Conservation (phyloP, 2,113 vertebrate genomes). For the Petromus typicus region DNA sequence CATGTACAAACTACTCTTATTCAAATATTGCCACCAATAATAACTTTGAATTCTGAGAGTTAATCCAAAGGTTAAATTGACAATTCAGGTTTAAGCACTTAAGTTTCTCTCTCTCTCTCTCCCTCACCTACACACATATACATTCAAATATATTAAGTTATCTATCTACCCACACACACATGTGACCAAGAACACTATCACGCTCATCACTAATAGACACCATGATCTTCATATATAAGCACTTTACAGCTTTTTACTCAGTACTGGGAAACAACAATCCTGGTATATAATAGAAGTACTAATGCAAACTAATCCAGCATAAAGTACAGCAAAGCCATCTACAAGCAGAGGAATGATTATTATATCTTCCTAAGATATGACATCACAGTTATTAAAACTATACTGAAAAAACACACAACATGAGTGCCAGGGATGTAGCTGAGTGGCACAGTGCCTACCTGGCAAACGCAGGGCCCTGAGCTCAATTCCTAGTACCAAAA, state of each 20-base stretch:
- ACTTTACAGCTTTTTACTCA: not conserved
- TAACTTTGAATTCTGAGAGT: not conserved
- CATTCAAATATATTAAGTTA: not conserved
- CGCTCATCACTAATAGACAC: not conserved
- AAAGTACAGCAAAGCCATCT: not conserved
- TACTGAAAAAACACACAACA: slow-evolving; percentile 37
- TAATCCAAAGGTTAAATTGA: slow-evolving; percentile 7
- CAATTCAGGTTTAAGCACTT: not conserved
- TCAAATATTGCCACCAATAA: not conserved
- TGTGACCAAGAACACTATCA: not conserved
- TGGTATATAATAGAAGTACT: not conserved
- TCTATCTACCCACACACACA: not conserved
- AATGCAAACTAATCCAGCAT: not conserved
- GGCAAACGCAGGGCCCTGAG: no score
- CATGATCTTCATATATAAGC: not conserved
- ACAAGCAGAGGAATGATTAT: slow-evolving; percentile 46
- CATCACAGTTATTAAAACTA: not conserved
- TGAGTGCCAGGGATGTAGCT: no score
- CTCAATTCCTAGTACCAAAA: no score
- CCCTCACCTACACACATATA: not conserved
- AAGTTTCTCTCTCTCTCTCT: not conserved
- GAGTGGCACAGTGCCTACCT: no score
- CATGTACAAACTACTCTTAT: not conserved
- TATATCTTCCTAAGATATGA: slow-evolving; percentile 14
- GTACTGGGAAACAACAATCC: not conserved